phyloP scores from a whole-genome alignment of 2,797 vertebrate species.

The Ctenopoma kingsleyae region DNA sequence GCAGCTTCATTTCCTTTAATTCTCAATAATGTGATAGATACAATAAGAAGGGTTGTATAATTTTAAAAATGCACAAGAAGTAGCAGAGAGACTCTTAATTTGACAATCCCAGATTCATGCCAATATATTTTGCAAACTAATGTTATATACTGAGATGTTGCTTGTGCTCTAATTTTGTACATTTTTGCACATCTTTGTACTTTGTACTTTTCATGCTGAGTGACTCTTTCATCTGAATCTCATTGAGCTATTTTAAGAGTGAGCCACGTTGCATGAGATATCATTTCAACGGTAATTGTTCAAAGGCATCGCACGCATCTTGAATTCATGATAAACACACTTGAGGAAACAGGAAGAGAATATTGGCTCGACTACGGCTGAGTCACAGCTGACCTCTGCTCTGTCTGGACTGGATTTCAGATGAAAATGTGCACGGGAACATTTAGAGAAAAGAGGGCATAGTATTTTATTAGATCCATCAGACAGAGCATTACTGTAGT shows the following conservation, averaged over 20 bases:
- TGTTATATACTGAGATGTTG: constrained; percentile 14
- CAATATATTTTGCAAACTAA: constrained; percentile 12
- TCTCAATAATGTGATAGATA: constrained; percentile 54
- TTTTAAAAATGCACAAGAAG: constrained; percentile 27
- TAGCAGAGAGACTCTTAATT: constrained; percentile 26
- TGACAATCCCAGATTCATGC: constrained; percentile 30
- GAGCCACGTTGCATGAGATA: constrained; percentile 37
- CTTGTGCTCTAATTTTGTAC: constrained; percentile 32
- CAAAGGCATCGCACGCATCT: constrained; percentile 33
- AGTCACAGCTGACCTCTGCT: constrained; percentile 65
- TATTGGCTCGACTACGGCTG: constrained; percentile 37
- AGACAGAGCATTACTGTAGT: constrained; percentile 54
- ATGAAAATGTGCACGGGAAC: constrained; percentile 43
- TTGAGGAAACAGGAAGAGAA: constrained; percentile 33
- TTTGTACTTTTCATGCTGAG: constrained; percentile 24
- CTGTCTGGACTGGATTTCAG: constrained; percentile 52
- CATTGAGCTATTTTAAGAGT: constrained; percentile 61
- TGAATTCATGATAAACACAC: constrained; percentile 49
- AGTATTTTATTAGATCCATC: constrained; percentile 55
- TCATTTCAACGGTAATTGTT: constrained; percentile 42
- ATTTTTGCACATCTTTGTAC: no score
- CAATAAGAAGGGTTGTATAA: constrained; percentile 18
- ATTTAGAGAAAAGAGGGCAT: constrained; percentile 37
- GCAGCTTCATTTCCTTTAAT: constrained; percentile 59
- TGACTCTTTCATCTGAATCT: constrained; percentile 51